Conservation (phyloP, 2,888 invertebrate genomes). For the Amaurobius ferox region DNA sequence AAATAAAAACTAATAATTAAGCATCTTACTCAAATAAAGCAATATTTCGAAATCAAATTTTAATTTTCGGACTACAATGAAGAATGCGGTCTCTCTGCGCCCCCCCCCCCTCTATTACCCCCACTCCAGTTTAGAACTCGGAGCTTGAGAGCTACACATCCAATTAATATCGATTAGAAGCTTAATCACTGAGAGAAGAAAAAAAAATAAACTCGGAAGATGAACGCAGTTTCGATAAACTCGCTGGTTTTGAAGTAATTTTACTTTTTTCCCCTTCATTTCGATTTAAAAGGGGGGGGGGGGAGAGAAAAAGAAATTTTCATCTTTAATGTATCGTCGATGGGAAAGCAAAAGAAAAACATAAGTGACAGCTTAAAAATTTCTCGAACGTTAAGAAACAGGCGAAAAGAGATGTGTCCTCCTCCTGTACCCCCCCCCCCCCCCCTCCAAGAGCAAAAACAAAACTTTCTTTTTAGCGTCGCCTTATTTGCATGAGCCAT, state of each 20-base stretch:
- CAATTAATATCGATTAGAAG: conserved; percentile 13
- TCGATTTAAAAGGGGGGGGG: conserved; percentile 10
- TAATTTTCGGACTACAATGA: not conserved
- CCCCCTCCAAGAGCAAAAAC: conserved; percentile 22
- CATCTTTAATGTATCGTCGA: conserved; percentile 36
- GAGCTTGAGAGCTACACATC: not conserved
- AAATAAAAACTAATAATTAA: too few species aligned
- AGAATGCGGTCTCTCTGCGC: not conserved
- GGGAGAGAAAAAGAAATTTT: conserved; percentile 9
- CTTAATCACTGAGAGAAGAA: not conserved
- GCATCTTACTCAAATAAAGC: too few species aligned
- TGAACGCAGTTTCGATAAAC: conserved; percentile 33
- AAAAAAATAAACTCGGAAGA: conserved; percentile 21
- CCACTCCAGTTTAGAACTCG: too few species aligned
- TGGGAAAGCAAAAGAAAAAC: not conserved
- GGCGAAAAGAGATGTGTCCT: conserved; percentile 23
- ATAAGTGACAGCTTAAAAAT: conserved; percentile 57
- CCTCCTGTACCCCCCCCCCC: not conserved
- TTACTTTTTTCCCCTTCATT: not conserved
- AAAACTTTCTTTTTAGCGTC: conserved; percentile 49
- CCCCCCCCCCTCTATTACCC: not conserved
- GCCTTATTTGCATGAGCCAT: conserved; percentile 70
- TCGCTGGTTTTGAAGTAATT: conserved; percentile 16
- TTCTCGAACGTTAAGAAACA: conserved; percentile 33
- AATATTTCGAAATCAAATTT: too few species aligned